Evolutionary conservation across 2,113 vertebrate genomes (phyloP).

Genomic region (Psilopsiagon aymara): DNA sequence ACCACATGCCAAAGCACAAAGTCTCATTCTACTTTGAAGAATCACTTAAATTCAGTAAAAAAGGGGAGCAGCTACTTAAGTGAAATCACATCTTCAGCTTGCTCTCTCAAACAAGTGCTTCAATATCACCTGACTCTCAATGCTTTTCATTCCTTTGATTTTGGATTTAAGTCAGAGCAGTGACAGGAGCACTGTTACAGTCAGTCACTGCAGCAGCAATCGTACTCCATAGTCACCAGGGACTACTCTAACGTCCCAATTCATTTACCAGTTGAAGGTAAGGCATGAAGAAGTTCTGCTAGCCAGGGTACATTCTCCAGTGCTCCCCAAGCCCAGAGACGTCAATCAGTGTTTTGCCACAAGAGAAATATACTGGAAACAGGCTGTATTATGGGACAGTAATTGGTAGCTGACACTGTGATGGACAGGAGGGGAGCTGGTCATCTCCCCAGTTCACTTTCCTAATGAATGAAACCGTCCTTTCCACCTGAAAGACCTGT

Average conservation of each 20-base stretch:
- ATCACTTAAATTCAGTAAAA: not conserved
- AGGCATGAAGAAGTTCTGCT: not conserved
- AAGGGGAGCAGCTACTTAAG: not conserved
- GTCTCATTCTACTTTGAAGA: not conserved
- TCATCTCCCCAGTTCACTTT: not conserved
- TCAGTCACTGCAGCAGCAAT: not conserved
- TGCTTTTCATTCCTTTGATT: not conserved
- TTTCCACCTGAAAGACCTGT: not conserved
- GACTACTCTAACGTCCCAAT: not conserved
- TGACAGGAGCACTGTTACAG: not conserved
- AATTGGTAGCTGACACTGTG: not conserved
- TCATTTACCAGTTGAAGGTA: not conserved
- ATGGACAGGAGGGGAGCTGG: not conserved
- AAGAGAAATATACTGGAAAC: not conserved
- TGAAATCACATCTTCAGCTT: not conserved
- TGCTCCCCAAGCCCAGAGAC: not conserved
- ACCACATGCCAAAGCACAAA: not conserved
- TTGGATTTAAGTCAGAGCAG: not conserved
- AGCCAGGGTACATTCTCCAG: not conserved
- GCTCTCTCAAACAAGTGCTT: not conserved
- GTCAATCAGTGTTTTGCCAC: not conserved
- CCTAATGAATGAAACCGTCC: not conserved
- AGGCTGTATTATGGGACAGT: not conserved
- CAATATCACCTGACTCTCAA: not conserved
- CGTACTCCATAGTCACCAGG: accelerated